A percentile compares a stretch with the other conserved stretches of the same genome.
Evolutionary conservation across 2,113 vertebrate genomes (phyloP).

Genomic region (Carlito syrichta): DNA sequence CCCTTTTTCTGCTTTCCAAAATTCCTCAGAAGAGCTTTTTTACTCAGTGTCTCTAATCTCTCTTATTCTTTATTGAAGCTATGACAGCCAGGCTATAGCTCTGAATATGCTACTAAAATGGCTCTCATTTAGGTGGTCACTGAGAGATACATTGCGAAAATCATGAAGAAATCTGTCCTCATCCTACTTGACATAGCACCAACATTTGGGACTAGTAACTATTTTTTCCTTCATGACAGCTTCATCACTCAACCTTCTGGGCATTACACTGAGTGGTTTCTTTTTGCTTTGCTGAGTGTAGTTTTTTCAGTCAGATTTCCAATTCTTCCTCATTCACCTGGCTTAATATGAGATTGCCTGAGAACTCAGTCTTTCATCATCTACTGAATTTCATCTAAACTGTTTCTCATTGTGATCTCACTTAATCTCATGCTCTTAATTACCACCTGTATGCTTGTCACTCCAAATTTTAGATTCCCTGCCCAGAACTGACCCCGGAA

Average conservation of each 20-base stretch:
- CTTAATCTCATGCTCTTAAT: neutral
- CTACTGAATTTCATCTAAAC: neutral
- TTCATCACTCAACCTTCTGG: neutral
- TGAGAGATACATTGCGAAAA: neutral
- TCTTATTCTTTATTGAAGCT: neutral
- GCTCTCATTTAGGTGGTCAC: neutral
- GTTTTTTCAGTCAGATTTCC: neutral
- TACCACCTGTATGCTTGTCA: neutral
- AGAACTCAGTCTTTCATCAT: neutral
- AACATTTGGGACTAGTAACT: neutral
- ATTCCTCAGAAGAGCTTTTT: neutral
- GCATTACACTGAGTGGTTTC: neutral
- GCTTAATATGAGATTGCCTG: neutral
- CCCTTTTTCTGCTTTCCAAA: neutral
- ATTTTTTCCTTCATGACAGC: neutral
- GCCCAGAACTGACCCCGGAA: neutral
- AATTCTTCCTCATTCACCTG: neutral
- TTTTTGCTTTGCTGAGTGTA: neutral
- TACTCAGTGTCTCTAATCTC: neutral
- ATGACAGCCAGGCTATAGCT: neutral
- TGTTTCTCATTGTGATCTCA: neutral
- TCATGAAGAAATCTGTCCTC: neutral
- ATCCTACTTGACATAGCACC: fast-evolving
- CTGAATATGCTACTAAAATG: neutral
- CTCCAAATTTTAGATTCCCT: neutral